These are phyloP conservation scores for Dryadula phaetusa DNA, from an alignment of 2,888 invertebrate species.

Conservation along the genomic window DNA sequence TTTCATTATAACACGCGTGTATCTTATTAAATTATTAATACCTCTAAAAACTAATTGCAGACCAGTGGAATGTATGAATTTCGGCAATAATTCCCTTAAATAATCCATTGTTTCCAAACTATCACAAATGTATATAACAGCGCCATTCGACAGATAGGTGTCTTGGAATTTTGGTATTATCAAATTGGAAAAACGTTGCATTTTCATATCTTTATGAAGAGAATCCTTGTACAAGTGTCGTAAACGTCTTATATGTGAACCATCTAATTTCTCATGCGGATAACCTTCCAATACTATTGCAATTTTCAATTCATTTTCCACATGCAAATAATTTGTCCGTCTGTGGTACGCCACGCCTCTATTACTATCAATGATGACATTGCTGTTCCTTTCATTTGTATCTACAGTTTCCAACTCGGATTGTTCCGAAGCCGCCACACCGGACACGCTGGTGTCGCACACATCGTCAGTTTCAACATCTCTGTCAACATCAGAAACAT, in stretches of 20 bases:
- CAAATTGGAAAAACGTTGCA: slow-evolving; percentile 66
- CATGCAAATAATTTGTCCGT: slow-evolving; percentile 74
- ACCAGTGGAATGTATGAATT: slow-evolving; percentile 70
- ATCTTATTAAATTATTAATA: slow-evolving; percentile 67
- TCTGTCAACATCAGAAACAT: slow-evolving; percentile 35
- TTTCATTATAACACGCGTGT: slow-evolving; percentile 71
- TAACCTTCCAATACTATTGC: slow-evolving; percentile 74
- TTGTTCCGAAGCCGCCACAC: slow-evolving; percentile 61
- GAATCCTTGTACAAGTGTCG: slow-evolving; percentile 76
- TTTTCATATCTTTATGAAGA: slow-evolving; percentile 72
- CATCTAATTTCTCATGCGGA: slow-evolving; percentile 73
- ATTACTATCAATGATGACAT: slow-evolving; percentile 71
- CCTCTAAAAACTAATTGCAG: slow-evolving; percentile 69
- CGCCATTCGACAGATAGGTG: slow-evolving; percentile 74
- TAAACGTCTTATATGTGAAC: slow-evolving; percentile 69
- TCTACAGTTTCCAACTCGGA: slow-evolving; percentile 69
- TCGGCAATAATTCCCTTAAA: slow-evolving; percentile 67
- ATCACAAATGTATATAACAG: slow-evolving; percentile 77
- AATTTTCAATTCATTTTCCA: slow-evolving; percentile 72
- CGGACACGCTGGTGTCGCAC: slow-evolving; percentile 58
- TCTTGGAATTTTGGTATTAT: slow-evolving; percentile 77
- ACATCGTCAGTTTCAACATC: slow-evolving; percentile 50
- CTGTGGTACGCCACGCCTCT: slow-evolving; percentile 76
- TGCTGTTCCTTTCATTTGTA: slow-evolving; percentile 61
- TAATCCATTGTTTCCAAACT: slow-evolving; percentile 77